Base-by-base conservation (phyloP, 1,140 invertebrate species). In the Dendrolimus kikuchii region DNA sequence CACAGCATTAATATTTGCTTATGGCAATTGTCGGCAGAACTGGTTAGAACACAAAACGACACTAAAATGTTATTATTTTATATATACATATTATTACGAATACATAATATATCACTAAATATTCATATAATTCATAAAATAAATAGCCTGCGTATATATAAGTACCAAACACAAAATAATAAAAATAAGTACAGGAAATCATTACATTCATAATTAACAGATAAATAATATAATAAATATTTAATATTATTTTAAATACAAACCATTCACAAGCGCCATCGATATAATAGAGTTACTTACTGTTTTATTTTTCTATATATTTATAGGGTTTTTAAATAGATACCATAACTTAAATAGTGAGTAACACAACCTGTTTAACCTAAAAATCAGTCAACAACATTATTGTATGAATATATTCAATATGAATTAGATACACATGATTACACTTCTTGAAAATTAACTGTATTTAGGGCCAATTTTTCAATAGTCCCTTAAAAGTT, bases 241-340 rank as follows among this genome's bases (percentile, higher is more conserved):
- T n/a, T n/a, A 23, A 23, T 23, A 23, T 37, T 38, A 44, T 41
- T 10, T 43, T 43, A 8, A 40, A 8, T 40, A 5, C 37, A 37
- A 38, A 43, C 7, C 38, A 50, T 40, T 9, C 51, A 46, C 6
- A 53, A 45, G 40, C 42, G 51, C 51, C 51, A 53, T 53, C 51
- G 23, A 53, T 40, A 46, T 46, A 23, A 39, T 23, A 23, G 9
- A 8, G 23, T 38, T 46, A 9, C 38, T 45, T 46, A 46, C 51
- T 53, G 51, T 53, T 40, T 53, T 53, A 53, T 53, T 23, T 23
- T 3, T 23, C 1, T 23, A 23, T 23, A 3, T 23, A 23, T 23
- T 3, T 3, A 23, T 23, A 23, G 3, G 23, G 3, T 23, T 23
- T 23, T 23, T 23, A 23, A 23, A 23, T 23, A 23, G 23, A 23